Conservation (phyloP, 2,888 invertebrate genomes). For the Cynaeus angustus region DNA sequence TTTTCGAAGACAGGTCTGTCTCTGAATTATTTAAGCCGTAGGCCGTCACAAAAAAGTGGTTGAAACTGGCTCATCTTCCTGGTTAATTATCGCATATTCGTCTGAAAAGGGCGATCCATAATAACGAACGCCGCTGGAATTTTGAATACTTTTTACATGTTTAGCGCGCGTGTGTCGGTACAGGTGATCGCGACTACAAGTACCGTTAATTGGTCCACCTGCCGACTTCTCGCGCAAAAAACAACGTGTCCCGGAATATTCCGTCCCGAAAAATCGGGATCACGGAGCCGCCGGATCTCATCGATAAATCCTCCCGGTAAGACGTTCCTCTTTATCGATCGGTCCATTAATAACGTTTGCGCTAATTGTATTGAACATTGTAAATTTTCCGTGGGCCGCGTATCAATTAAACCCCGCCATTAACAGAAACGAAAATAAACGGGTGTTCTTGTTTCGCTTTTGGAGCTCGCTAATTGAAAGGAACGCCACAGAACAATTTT, state of each 20-base stretch:
- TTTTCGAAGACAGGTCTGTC: background rate
- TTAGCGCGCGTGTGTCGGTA: constrained; percentile 63
- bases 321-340: constrained; percentile 28
- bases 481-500: constrained; percentile 58
- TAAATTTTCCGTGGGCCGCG: constrained; percentile 47
- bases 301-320: constrained; percentile 31
- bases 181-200: constrained; percentile 71
- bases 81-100: constrained; percentile 52
- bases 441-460: constrained; percentile 12
- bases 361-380: constrained; percentile 51
- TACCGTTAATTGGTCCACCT: constrained; percentile 72
- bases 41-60: background rate
- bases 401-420: constrained; percentile 52
- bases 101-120: constrained; percentile 49
- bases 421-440: constrained; percentile 45
- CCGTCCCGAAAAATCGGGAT: constrained; percentile 23
- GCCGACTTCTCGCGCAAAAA: constrained; percentile 59
- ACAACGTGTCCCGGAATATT: constrained; percentile 42
- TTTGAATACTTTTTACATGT: constrained; percentile 58
- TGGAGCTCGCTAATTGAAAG: constrained; percentile 57
- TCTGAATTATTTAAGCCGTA: background rate
- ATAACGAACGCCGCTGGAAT: constrained; percentile 57
- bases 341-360: constrained; percentile 51
- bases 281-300: constrained; percentile 25
- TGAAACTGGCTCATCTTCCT: constrained; percentile 13